A percentile compares a stretch with the other conserved stretches of the same genome.
phyloP scores from a whole-genome alignment of 2,888 invertebrate genomes.

The Elmis aenea region DNA sequence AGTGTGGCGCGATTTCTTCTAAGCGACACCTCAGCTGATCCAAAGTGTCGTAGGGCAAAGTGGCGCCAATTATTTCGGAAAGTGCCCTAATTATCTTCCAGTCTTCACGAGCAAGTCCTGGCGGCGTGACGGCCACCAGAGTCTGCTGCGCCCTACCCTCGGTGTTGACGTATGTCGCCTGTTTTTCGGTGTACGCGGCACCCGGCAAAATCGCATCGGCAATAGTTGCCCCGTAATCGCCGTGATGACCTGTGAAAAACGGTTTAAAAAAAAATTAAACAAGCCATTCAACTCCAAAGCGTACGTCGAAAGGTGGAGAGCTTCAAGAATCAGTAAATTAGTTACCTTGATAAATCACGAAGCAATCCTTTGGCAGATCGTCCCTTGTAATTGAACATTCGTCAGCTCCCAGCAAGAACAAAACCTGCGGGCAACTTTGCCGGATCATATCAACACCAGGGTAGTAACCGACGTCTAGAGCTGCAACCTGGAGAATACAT shows the following conservation, averaged over 20 bases:
- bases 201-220: conserved; percentile 94
- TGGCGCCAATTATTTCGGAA: conserved; percentile 74
- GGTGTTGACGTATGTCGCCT: conserved; percentile 95
- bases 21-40: conserved; percentile 78
- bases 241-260: conserved; percentile 76
- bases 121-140: conserved; percentile 79
- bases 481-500: conserved; percentile 62
- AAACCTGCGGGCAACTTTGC: conserved; percentile 67
- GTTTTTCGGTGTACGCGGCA: conserved; percentile 98
- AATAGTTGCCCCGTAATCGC: conserved; percentile 86
- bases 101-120: conserved; percentile 90
- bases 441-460: conserved; percentile 62
- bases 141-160: conserved; percentile 96
- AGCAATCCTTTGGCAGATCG: conserved; percentile 74
- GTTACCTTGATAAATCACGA: conserved; percentile 88
- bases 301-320: not conserved
- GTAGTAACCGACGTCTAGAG: conserved; percentile 90
- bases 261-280: conserved; percentile 4
- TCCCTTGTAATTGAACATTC: conserved; percentile 70
- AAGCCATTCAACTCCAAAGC: not conserved
- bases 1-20: conserved; percentile 81
- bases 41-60: conserved; percentile 76
- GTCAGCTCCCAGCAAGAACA: conserved; percentile 94
- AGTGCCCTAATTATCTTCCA: conserved; percentile 98
- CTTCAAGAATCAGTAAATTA: conserved; percentile 6